Conservation (phyloP, 2,888 invertebrate genomes). For the Chymomyza fuscimana region DNA sequence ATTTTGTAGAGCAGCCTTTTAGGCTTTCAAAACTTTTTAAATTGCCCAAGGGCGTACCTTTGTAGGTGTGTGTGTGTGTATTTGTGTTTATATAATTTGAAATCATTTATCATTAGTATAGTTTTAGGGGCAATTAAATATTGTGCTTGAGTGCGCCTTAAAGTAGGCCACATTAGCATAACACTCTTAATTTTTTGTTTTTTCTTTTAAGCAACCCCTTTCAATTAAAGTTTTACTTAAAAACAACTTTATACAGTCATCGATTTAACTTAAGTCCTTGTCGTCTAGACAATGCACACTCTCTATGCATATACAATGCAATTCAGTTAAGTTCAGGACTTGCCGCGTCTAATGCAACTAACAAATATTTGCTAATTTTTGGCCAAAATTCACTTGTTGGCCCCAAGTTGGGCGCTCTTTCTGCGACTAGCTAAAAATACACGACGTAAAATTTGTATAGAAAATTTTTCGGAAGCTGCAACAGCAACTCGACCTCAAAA, state of each 20-base stretch:
- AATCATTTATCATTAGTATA: background rate
- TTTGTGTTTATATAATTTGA: background rate
- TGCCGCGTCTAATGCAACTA: slow-evolving; percentile 28
- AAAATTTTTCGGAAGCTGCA: slow-evolving; percentile 38
- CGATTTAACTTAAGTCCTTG: background rate
- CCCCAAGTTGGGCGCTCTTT: background rate
- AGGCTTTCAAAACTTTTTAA: slow-evolving; percentile 3
- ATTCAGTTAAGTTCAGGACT: background rate
- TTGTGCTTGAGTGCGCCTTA: background rate
- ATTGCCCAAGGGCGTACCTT: background rate
- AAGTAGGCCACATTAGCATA: background rate
- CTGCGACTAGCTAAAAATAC: background rate
- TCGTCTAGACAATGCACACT: background rate
- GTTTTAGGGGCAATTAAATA: background rate
- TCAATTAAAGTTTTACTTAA: background rate
- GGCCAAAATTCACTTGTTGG: slow-evolving; percentile 19
- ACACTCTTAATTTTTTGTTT: background rate
- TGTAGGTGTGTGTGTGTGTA: background rate
- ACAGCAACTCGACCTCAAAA: slow-evolving; percentile 25
- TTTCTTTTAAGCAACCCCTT: background rate
- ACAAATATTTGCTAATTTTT: slow-evolving; percentile 52
- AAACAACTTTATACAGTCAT: background rate
- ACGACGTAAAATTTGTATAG: slow-evolving; percentile 23
- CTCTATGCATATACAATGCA: background rate
- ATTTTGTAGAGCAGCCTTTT: background rate